A percentile compares a stretch with the other conserved stretches of the same genome.
Conservation (phyloP, 2,888 invertebrate species). For the Cataglyphis altisquamis region DNA sequence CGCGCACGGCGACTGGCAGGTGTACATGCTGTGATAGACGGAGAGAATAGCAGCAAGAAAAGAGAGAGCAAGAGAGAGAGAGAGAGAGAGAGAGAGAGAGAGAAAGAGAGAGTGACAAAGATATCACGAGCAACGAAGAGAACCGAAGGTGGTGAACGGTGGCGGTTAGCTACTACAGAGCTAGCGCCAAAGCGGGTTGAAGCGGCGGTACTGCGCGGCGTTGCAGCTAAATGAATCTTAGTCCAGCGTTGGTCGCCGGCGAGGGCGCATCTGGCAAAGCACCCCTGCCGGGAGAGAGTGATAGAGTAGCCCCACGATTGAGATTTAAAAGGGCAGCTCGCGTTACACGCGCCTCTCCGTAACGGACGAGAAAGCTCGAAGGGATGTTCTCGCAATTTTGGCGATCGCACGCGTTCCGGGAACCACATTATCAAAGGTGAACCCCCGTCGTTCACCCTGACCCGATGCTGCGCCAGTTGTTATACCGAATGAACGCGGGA, state of each 20-base stretch:
- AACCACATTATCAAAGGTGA: constrained; percentile 55
- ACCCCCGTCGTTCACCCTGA: constrained; percentile 22
- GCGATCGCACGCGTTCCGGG: constrained; percentile 64
- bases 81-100: constrained; percentile 12
- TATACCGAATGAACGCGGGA: constrained; percentile 41
- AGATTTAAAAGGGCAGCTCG: constrained; percentile 24
- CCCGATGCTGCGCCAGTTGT: constrained; percentile 34
- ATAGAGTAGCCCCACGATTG: constrained; percentile 32
- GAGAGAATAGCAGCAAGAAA: constrained; percentile 4
- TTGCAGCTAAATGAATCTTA: constrained; percentile 84
- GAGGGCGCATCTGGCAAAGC: constrained; percentile 79
- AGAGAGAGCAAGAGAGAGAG: constrained; percentile 7
- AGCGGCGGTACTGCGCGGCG: constrained; percentile 81
- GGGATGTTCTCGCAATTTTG: constrained; percentile 61
- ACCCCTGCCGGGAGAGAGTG: constrained; percentile 44
- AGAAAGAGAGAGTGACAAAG: constrained; percentile 5
- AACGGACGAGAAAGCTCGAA: constrained; percentile 31
- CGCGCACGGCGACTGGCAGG: constrained; percentile 41
- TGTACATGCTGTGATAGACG: constrained; percentile 15
- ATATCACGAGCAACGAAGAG: constrained; percentile 28
- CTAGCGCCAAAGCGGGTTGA: constrained; percentile 75
- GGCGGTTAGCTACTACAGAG: constrained; percentile 71
- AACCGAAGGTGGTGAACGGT: constrained; percentile 46
- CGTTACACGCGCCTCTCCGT: constrained; percentile 13
- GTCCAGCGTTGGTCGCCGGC: constrained; percentile 85